These are phyloP conservation scores for Synaphobranchus kaupii DNA, from an alignment of 2,797 vertebrate genomes.

Conservation along the genomic window DNA sequence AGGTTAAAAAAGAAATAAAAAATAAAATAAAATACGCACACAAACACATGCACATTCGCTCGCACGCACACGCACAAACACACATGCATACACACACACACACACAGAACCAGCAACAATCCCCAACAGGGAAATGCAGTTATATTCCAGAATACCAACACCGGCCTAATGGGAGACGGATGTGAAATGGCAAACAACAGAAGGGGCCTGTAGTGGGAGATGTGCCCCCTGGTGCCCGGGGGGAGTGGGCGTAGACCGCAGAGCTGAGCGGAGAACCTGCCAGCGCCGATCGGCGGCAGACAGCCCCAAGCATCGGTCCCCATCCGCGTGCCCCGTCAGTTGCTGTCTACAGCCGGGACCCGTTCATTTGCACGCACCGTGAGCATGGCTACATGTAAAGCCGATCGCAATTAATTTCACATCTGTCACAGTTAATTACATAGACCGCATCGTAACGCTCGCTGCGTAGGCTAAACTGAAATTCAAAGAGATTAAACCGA, in stretches of 20 bases:
- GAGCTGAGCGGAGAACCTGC: slow-evolving; percentile 35
- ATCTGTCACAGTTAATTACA: slow-evolving; percentile 42
- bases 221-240: slow-evolving; percentile 28
- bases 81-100: background rate
- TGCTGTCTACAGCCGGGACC: slow-evolving; percentile 25
- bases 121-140: background rate
- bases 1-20: no score
- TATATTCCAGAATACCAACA: background rate
- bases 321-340: slow-evolving; percentile 8
- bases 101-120: background rate
- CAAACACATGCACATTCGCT: background rate
- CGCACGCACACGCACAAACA: no score
- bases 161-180: background rate
- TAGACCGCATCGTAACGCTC: slow-evolving; percentile 1
- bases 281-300: slow-evolving; percentile 15
- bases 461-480: background rate
- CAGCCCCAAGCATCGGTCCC: background rate
- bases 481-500: background rate
- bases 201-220: slow-evolving; percentile 14
- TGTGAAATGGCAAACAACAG: slow-evolving; percentile 19
- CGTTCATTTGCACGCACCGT: slow-evolving; percentile 33
- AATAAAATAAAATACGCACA: no score
- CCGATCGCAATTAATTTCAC: slow-evolving; percentile 36
- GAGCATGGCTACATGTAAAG: slow-evolving; percentile 23
- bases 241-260: background rate